phyloP scores from a whole-genome alignment of 2,113 vertebrate genomes.

The Heloderma charlesbogerti region DNA sequence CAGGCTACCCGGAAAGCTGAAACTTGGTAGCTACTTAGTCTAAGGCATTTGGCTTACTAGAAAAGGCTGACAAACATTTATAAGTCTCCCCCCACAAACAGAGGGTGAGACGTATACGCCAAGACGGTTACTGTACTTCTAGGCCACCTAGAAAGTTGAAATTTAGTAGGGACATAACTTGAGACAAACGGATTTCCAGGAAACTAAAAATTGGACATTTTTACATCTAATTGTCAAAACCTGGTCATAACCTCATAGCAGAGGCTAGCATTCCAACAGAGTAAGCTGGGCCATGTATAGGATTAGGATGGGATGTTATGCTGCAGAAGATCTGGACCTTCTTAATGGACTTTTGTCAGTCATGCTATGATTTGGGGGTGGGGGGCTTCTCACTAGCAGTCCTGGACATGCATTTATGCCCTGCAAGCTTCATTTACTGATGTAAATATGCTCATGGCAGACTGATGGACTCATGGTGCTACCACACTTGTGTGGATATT shows the following conservation, averaged over 20 bases:
- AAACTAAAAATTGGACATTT: too few species aligned
- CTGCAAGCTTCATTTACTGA: neutral
- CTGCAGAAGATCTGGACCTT: neutral
- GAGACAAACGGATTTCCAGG: neutral
- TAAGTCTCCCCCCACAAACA: neutral
- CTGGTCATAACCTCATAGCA: neutral
- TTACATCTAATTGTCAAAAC: neutral
- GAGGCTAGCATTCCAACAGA: neutral
- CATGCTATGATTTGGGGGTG: neutral
- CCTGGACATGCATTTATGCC: neutral
- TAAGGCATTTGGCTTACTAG: neutral
- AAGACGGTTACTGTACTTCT: neutral
- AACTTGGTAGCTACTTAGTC: neutral
- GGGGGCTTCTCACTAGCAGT: neutral
- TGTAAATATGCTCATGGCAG: neutral
- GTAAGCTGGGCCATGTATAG: too few species aligned
- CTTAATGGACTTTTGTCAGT: neutral
- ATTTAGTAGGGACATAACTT: neutral
- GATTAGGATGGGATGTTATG: neutral
- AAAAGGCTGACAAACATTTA: neutral
- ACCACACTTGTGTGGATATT: neutral
- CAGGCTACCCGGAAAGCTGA: neutral
- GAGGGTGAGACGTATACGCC: too few species aligned
- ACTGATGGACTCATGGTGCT: neutral
- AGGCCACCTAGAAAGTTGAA: neutral